Evolutionary conservation across 2,113 vertebrate genomes (phyloP), one percentile per base, ranked within the genome.

Genomic region (Cariama cristata): DNA sequence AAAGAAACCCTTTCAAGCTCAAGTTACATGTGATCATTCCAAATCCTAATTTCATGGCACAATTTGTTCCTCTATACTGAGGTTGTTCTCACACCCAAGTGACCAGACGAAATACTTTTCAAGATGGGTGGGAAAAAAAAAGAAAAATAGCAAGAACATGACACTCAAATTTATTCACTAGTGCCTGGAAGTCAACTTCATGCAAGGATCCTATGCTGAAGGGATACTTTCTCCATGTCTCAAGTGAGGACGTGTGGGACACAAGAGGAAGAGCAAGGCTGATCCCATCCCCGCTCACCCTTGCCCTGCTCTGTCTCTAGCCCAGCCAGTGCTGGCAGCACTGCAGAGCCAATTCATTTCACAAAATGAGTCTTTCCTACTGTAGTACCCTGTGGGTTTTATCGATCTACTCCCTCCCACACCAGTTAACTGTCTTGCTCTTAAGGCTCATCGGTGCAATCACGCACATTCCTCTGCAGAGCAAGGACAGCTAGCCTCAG

Each of bases 31-130:
- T 0, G 2, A 28, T 58, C 67, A 52, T 63, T 93, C 49, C 52
- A 86, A 88, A 91, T 86, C 81, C 72, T 18, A 35, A 90, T 94
- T 96, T 95, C 86, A 91, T 22, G 30, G 79, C 30, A 40, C 23
- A 63, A 42, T 77, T 95, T 92, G 64, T 59, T 76, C 73, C 33
- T 79, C 18, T 83, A 47, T 92, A 33, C 84, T 49, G 47, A 75
- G 47, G 9, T 63, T 82, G 53, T 68, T 89, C 83, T 91, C 83
- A 95, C 73, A 84, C 20, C 40, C 3, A 4, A 81, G 32, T 0
- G 0, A 9, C 16, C 73, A 75, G 47, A 53, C 30, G 81, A 84
- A 79, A 60, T 53, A 3, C 18, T 79, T 84, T 85, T 66, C 4
- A 40, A 87, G 62, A 89, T 21, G 32, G 6, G 8, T 14, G 12